These are phyloP conservation scores for Agrilus biguttatus DNA, from an alignment of 2,888 invertebrate species.

Conservation along the genomic window DNA sequence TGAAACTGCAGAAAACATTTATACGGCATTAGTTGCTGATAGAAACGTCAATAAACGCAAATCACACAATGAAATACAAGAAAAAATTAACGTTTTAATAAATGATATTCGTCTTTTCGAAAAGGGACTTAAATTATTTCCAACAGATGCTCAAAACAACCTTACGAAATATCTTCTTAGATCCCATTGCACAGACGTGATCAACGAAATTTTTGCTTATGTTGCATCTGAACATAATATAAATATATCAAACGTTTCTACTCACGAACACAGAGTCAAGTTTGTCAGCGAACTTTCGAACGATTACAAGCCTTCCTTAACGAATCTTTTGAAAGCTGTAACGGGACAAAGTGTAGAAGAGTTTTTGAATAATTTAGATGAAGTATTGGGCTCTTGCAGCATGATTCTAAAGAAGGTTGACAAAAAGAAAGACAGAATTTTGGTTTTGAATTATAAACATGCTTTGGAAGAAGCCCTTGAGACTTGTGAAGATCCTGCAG, in stretches of 20 bases:
- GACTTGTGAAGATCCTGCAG: constrained; percentile 58
- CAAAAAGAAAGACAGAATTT: constrained; percentile 71
- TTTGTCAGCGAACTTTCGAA: constrained; percentile 52
- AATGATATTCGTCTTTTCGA: constrained; percentile 67
- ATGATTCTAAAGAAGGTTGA: constrained; percentile 79
- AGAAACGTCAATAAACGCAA: constrained; percentile 56
- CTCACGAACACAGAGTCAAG: constrained; percentile 53
- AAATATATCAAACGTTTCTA: constrained; percentile 42
- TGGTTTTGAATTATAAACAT: constrained; percentile 68
- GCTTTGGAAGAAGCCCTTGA: constrained; percentile 66
- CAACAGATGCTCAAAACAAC: constrained; percentile 47
- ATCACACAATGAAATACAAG: constrained; percentile 68
- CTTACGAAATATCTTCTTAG: constrained; percentile 74
- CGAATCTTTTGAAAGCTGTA: constrained; percentile 53
- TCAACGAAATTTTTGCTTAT: constrained; percentile 64
- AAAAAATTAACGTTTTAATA: constrained; percentile 62
- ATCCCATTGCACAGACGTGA: constrained; percentile 68
- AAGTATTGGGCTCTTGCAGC: constrained; percentile 53
- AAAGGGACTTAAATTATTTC: constrained; percentile 55
- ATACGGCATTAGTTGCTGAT: constrained; percentile 59
- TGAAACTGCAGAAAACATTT: constrained; percentile 55
- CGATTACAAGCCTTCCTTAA: constrained; percentile 51
- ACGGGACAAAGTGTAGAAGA: constrained; percentile 59
- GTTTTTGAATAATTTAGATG: constrained; percentile 62
- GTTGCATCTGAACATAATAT: constrained; percentile 60